Evolutionary conservation across 1,140 invertebrate species (phyloP).

Genomic region (Brachionus rotundiformis): DNA sequence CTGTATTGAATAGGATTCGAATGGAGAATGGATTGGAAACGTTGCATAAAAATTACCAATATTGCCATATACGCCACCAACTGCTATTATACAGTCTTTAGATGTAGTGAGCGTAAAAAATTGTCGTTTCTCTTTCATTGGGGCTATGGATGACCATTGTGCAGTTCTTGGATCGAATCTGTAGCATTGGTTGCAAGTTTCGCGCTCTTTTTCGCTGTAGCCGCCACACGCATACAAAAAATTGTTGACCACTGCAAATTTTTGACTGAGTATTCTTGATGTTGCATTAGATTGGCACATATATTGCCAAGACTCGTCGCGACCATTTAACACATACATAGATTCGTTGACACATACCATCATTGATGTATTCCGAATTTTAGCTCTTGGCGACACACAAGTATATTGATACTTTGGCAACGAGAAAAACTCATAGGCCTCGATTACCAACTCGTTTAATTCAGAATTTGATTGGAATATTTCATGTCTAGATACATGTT

Average conservation of each 20-base stretch:
- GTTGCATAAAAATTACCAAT: conserved; percentile 52
- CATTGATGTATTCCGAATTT: conserved; percentile 26
- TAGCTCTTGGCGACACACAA: not conserved
- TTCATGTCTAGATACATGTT: not conserved
- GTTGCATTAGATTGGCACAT: conserved; percentile 38
- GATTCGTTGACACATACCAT: conserved; percentile 51
- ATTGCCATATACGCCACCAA: conserved; percentile 45
- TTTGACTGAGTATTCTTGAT: conserved; percentile 38
- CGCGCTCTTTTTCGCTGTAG: conserved; percentile 61
- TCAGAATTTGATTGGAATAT: not conserved
- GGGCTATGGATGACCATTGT: conserved; percentile 61
- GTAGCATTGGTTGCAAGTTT: conserved; percentile 62
- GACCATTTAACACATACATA: conserved; percentile 44
- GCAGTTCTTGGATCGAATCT: conserved; percentile 63
- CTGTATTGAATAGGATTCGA: conserved; percentile 37
- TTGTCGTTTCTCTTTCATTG: conserved; percentile 63
- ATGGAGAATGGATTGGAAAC: conserved; percentile 17
- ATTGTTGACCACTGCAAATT: conserved; percentile 60
- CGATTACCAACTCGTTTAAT: not conserved
- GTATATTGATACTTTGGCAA: conserved; percentile 29
- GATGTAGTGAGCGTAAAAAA: conserved; percentile 59
- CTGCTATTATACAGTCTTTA: conserved; percentile 30
- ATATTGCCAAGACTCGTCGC: conserved; percentile 50
- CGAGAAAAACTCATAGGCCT: conserved; percentile 43
- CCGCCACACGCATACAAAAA: conserved; percentile 64